phyloP scores from a whole-genome alignment of 64 coral and sea anemone genomes.

The Anthopleura sola region DNA sequence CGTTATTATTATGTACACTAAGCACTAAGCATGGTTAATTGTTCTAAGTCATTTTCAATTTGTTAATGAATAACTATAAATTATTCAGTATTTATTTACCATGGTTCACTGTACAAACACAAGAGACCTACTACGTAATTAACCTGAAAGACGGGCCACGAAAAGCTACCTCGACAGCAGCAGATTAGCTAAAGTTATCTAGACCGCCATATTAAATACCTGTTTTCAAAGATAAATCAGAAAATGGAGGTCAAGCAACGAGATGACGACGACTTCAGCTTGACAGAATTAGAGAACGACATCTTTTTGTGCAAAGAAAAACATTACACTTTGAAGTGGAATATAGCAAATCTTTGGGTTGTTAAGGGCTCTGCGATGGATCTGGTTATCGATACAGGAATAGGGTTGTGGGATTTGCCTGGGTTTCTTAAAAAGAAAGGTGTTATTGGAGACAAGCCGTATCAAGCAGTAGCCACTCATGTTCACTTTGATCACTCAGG shows the following conservation, averaged over 20 bases:
- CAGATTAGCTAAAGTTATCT: too few relatives aligned
- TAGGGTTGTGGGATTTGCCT: constrained; percentile 68
- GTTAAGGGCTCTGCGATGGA: constrained; percentile 49
- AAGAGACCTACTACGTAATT: too few relatives aligned
- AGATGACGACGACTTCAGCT: constrained; percentile 31
- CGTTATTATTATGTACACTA: too few relatives aligned
- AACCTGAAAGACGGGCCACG: too few relatives aligned
- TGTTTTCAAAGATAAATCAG: too few relatives aligned
- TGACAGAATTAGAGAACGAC: constrained; percentile 50
- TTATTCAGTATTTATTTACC: too few relatives aligned
- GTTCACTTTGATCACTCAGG: constrained; percentile 79
- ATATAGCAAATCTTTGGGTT: constrained; percentile 70
- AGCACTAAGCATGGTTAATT: too few relatives aligned
- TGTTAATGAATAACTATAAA: too few relatives aligned
- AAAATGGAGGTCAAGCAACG: background rate
- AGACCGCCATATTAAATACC: too few relatives aligned
- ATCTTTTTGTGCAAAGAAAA: constrained; percentile 54
- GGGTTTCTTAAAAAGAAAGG: constrained; percentile 50
- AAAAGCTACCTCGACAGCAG: too few relatives aligned
- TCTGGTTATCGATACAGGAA: constrained; percentile 65
- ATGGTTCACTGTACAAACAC: too few relatives aligned
- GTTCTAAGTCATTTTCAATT: too few relatives aligned
- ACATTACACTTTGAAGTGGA: constrained; percentile 27
- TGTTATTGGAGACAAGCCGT: constrained; percentile 70
- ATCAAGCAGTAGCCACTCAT: constrained; percentile 74